A percentile compares a stretch with the other conserved stretches of the same genome.
Evolutionary conservation across 2,888 invertebrate genomes (phyloP).

Genomic region (Xanthorhoe spadicearia): DNA sequence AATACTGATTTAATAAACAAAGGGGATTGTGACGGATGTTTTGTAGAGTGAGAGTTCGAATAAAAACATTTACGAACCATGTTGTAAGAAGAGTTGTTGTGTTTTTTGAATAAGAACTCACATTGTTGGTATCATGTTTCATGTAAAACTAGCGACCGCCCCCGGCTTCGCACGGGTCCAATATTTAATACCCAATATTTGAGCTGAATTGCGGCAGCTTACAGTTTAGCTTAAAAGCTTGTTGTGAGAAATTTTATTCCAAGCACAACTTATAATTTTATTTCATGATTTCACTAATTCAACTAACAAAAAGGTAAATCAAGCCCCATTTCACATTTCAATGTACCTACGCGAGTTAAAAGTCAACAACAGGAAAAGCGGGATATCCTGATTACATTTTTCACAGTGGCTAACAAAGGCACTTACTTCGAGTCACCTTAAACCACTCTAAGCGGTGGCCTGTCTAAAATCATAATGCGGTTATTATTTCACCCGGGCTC

Average conservation of each 20-base stretch:
- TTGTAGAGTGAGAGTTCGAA: background rate
- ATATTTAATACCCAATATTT: no score
- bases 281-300: background rate
- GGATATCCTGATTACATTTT: constrained; percentile 65
- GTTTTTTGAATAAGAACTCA: background rate
- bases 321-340: constrained; percentile 10
- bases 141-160: no score
- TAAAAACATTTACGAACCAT: background rate
- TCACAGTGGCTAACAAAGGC: constrained; percentile 60
- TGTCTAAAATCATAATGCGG: constrained; percentile 80
- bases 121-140: no score
- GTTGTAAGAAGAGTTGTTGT: background rate
- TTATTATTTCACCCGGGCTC: constrained; percentile 78
- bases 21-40: background rate
- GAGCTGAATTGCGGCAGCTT: no score
- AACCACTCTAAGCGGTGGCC: constrained; percentile 73
- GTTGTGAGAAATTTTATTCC: no score
- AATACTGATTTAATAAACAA: background rate
- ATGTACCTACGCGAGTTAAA: constrained; percentile 36
- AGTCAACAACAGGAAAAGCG: constrained; percentile 55
- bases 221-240: no score
- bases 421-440: constrained; percentile 72
- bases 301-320: constrained; percentile 1
- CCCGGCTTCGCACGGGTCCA: no score
- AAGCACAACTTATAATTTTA: no score